phyloP scores from a whole-genome alignment of 2,113 vertebrate genomes.

The Vimba vimba region DNA sequence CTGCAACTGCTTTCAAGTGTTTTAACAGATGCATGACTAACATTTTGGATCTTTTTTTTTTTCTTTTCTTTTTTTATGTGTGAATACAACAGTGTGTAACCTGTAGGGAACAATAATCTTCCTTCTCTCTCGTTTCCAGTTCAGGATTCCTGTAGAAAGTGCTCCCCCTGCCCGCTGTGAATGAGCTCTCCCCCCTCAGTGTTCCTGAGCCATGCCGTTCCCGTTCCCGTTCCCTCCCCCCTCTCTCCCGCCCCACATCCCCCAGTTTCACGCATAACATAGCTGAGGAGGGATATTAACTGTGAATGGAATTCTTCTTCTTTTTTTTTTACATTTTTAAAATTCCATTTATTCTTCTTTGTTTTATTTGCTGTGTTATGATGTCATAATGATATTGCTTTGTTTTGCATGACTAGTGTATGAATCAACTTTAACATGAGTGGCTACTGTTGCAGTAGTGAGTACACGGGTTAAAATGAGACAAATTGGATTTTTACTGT shows the following conservation, averaged over 20 bases:
- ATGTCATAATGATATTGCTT: conserved; percentile 40
- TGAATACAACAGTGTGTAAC: conserved; percentile 61
- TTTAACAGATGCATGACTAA: conserved; percentile 30
- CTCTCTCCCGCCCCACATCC: conserved; percentile 56
- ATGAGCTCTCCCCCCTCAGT: conserved; percentile 74
- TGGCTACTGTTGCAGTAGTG: conserved; percentile 66
- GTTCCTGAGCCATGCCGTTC: conserved; percentile 67
- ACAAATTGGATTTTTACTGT: conserved; percentile 49
- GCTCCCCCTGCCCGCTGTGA: conserved; percentile 83
- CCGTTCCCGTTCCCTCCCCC: conserved; percentile 31
- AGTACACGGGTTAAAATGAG: conserved; percentile 63
- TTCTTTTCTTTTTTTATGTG: conserved; percentile 23
- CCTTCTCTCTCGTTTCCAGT: conserved; percentile 94
- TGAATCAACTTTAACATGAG: conserved; percentile 68
- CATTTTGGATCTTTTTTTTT: conserved; percentile 15
- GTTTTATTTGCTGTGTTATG: conserved; percentile 44
- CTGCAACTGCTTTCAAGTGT: conserved; percentile 23
- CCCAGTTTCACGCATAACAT: conserved; percentile 61
- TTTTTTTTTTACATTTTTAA: conserved; percentile 44
- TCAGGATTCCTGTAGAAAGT: conserved; percentile 92
- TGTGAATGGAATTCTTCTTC: conserved; percentile 64
- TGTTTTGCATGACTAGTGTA: conserved; percentile 68
- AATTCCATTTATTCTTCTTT: conserved; percentile 25
- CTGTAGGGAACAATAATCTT: conserved; percentile 84
- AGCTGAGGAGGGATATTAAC: conserved; percentile 74